Conservation (phyloP, 2,888 invertebrate species). For the Drosophila sordidapex region DNA sequence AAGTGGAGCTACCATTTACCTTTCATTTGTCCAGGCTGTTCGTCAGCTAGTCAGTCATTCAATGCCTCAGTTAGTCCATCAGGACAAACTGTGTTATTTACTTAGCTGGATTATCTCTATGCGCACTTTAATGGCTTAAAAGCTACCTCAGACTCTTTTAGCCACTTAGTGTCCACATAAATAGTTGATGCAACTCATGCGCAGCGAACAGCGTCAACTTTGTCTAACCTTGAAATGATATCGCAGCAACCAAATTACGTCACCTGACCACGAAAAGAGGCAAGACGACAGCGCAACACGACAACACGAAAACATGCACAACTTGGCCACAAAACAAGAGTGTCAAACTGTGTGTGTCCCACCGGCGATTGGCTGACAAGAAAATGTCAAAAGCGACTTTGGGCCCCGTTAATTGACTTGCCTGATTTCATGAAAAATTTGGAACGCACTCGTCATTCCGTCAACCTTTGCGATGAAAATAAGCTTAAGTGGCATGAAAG, state of each 20-base stretch:
- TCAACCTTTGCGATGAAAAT: conserved; percentile 59
- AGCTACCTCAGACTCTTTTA: not conserved
- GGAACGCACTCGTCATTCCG: conserved; percentile 56
- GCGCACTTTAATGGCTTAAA: not conserved
- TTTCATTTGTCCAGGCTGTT: not conserved
- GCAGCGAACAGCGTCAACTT: conserved; percentile 23
- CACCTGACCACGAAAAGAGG: conserved; percentile 48
- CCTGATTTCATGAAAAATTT: conserved; percentile 51
- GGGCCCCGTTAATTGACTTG: conserved; percentile 53
- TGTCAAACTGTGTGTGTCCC: conserved; percentile 21
- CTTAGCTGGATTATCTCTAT: not conserved
- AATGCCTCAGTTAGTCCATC: not conserved
- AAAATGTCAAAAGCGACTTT: conserved; percentile 64
- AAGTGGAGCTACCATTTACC: not conserved
- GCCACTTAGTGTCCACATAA: not conserved
- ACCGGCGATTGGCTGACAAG: conserved; percentile 44
- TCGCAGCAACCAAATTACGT: conserved; percentile 53
- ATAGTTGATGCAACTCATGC: conserved; percentile 53
- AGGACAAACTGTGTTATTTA: not conserved
- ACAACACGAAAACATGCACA: conserved; percentile 8
- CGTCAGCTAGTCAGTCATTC: not conserved
- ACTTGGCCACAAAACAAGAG: conserved; percentile 18
- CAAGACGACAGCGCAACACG: conserved; percentile 4
- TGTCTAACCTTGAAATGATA: conserved; percentile 60
- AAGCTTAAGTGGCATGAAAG: not conserved